Evolutionary conservation across 1,140 invertebrate species (phyloP), one percentile per base, ranked within the genome.

Genomic region (Nasonia vitripennis): DNA sequence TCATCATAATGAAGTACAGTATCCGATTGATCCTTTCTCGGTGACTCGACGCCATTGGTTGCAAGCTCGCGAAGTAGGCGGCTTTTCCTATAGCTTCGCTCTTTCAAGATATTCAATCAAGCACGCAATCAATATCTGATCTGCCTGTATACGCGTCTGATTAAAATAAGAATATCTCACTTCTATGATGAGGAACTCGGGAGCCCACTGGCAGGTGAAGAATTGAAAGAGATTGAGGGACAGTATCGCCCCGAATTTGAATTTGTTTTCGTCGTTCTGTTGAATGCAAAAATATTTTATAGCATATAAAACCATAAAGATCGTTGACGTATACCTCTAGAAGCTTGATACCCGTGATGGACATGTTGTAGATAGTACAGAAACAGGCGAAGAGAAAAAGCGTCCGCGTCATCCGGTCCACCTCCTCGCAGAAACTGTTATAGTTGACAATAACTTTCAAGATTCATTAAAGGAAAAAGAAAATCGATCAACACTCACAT

Each of bases 131-230:
- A 78, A n/a, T 1, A 75, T 27, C n/a, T 5, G 0, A n/a, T 55
- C 34, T n/a, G 34, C 11, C 11, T 20, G 10, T 73, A 14, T 34
- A 73, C 71, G 2, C 71, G 2, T 31, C 12, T 37, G 27, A 4
- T 37, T 37, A 37, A 37, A 37, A 5, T 7, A 14, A 37, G 27
- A 73, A 73, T 37, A 4, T 45, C 23, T 73, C 55, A 84, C 83
- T 84, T 84, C 83, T 17, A 9, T 55, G 12, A 84, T 14, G 1
- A 84, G 62, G 3, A 37, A 20, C 37, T 84, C 75, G 14, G 83
- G 83, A 9, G 9, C 45, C 83, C 83, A 84, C 14, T 84, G 83
- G 17, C 62, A 78, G 7, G 20, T 55, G 23, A 84, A 84, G 70
- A 84, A 84, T 79, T 78, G 62, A 7, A 84, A 55, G 14, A 73